Evolutionary conservation across 2,113 vertebrate genomes (phyloP), one percentile per base, ranked within the genome.

Genomic region (Indicator maculatus): DNA sequence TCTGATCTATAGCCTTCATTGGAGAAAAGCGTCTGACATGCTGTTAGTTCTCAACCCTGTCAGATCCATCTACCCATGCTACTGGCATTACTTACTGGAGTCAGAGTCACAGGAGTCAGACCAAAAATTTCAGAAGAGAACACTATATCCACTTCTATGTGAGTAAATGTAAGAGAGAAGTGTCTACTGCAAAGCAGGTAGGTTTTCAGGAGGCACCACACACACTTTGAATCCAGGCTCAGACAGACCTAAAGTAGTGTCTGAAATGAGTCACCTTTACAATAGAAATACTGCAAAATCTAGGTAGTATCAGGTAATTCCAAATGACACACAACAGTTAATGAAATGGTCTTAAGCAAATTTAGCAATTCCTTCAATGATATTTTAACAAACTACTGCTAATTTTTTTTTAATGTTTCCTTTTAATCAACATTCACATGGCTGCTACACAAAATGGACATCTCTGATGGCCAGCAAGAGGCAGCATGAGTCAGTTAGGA

Each of bases 1-100:
- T 96, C 98, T 99, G 99, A 99, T 99, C 98, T 98, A 99, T 98
- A 96, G 98, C 98, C 97, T 97, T 97, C 97, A 97, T 97, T 87
- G 98, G 97, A 97, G 98, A 98, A 97, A 98, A 97, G 97, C 97
- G 87, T 95, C 97, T 93, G 97, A 97, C 95, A 96, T n/a, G 94
- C 98, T 96, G 97, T 97, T 97, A 97, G 98, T 98, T 97, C 98
- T 96, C 83, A 38, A 53, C 86, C 94, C 97, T 97, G 97, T 97
- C 98, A 97, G 97, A 96, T 97, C 95, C 91, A 91, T 97, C 98
- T 97, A 97, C 97, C 97, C 96, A 83, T 81, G 94, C 96, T 91
- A 23, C 93, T 79, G 93, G 94, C 83, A 97, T 98, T 97, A 96
- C 96, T 97, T 97, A 96, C 97, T 96, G 96, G 91, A 98, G 96